phyloP scores from a whole-genome alignment of 2,113 vertebrate genomes.

The Pangasianodon gigas region DNA sequence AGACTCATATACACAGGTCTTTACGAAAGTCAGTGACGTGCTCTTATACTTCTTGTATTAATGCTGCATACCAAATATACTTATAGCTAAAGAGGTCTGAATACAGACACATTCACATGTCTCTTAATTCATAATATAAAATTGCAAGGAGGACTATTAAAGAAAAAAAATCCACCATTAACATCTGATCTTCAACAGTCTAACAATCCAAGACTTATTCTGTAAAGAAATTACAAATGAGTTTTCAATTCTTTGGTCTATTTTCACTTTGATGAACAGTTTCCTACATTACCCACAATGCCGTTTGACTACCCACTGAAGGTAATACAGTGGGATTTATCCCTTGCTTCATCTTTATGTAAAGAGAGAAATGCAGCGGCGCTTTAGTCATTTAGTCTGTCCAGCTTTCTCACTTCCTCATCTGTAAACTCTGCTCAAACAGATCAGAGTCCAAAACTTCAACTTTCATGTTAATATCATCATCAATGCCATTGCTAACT shows the following conservation, averaged over 20 bases:
- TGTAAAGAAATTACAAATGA: not conserved
- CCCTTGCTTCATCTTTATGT: not conserved
- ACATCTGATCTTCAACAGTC: too few relatives aligned
- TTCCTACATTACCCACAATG: not conserved
- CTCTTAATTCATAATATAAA: not conserved
- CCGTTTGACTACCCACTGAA: not conserved
- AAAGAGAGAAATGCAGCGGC: not conserved
- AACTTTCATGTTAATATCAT: too few relatives aligned
- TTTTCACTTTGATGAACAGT: not conserved
- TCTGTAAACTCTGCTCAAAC: not conserved
- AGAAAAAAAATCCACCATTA: too few relatives aligned
- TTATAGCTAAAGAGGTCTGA: not conserved
- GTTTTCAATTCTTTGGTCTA: not conserved
- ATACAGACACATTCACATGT: not conserved
- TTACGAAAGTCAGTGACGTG: not conserved
- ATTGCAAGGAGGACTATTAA: too few relatives aligned
- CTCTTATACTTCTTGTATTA: too few relatives aligned
- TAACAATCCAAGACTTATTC: not conserved
- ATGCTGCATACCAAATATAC: not conserved
- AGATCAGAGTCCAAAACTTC: not conserved
- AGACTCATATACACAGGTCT: not conserved
- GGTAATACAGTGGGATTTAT: not conserved
- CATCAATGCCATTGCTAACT: not conserved
- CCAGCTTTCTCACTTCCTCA: not conserved
- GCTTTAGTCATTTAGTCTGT: not conserved